Base-by-base conservation (phyloP, 2,113 vertebrate genomes). In the Tenrec ecaudatus region DNA sequence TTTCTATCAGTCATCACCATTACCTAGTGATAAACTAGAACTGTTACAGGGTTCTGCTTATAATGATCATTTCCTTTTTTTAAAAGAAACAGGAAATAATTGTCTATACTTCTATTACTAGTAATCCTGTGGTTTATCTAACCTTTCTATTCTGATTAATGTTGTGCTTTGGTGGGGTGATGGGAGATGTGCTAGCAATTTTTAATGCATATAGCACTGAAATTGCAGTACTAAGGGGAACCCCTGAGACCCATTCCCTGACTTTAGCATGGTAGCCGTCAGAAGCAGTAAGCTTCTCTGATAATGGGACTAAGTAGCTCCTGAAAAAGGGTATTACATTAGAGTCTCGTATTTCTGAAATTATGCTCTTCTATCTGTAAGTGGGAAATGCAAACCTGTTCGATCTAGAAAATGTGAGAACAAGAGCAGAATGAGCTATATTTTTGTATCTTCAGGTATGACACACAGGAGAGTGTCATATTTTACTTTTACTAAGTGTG, bases 401-500 rank as follows among this genome's bases (percentile, higher is more conserved):
- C 62, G 75, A 91, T 78, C 78, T 91, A 8, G 69, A 94, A 95
- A 85, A 93, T 81, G 10, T 80, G 76, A 93, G 75, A 93, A 92
- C 0, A 4, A 43, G 81, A 92, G 6, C 68, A 88, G 77, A 75
- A 68, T 69, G 73, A 8, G 15, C 57, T 95, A 43, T 87, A 71
- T 75, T 86, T 96, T 60, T 95, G 53, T 77, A 93, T 79, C 88
- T 43, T 87, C 84, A 81, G 60, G 1, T 69, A 69, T 84, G 82
- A 68, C 29, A 16, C 47, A 33, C n/a, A 69, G 53, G 75, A 53
- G 27, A 83, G 60, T 84, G 62, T 81, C 86, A 14, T 76, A 83
- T 89, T 84, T 95, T 47, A 47, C 43, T 78, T 88, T 95, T 95
- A 90, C 64, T 85, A 87, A 82, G 73, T 94, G 95, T 95, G 57